phyloP scores from a whole-genome alignment of 2,888 invertebrate species.

The Melanostoma scalare region DNA sequence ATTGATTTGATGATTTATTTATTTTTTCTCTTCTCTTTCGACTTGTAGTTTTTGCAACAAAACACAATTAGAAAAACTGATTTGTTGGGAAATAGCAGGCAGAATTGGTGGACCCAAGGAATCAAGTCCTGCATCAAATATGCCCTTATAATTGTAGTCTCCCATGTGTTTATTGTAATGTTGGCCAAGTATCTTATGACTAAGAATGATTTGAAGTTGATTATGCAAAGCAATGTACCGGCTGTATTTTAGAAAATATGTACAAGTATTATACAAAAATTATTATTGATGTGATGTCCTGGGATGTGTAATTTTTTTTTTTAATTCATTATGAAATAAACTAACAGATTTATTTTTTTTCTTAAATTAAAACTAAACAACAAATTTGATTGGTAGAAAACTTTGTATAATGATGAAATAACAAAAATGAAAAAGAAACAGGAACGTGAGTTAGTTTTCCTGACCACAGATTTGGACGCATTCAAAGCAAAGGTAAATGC shows the following conservation, averaged over 20 bases:
- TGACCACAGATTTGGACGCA: constrained; percentile 76
- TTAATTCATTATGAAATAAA: constrained; percentile 65
- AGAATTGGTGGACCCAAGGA: constrained; percentile 74
- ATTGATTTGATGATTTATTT: constrained; percentile 4
- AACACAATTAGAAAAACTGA: constrained; percentile 49
- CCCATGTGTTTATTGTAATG: constrained; percentile 75
- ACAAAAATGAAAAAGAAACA: constrained; percentile 80
- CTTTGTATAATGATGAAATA: constrained; percentile 80
- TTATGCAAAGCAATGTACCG: constrained; percentile 76
- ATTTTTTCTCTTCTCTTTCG: constrained; percentile 56
- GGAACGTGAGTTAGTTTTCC: constrained; percentile 77
- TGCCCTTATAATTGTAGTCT: constrained; percentile 75
- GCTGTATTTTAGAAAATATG: constrained; percentile 73
- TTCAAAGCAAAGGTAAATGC: constrained; percentile 76
- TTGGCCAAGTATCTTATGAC: constrained; percentile 75
- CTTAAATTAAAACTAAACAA: constrained; percentile 34
- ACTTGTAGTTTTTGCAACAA: constrained; percentile 63
- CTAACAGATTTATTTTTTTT: constrained; percentile 43
- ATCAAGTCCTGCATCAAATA: constrained; percentile 76
- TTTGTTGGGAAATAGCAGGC: constrained; percentile 56
- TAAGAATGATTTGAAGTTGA: constrained; percentile 76
- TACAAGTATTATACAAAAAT: constrained; percentile 21
- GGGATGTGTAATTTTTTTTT: constrained; percentile 44
- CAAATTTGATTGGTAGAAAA: constrained; percentile 77
- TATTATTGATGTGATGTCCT: constrained; percentile 74